Base-by-base conservation (phyloP, 2,113 vertebrate genomes). In the Chunga burmeisteri region DNA sequence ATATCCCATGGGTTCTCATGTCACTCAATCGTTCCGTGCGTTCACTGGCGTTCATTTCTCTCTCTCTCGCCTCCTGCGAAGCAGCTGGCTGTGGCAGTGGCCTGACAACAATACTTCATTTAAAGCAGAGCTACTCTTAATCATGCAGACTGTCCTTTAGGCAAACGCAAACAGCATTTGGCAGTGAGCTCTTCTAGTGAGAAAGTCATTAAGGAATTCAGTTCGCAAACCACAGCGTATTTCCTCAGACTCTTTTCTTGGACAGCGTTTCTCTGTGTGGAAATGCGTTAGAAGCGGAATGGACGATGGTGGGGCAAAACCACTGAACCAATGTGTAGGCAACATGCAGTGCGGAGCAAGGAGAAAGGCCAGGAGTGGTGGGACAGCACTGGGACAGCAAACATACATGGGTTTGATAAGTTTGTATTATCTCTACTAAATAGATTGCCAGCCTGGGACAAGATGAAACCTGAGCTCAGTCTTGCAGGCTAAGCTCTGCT, bases 191-290 rank as follows among this genome's bases (percentile, higher is more conserved):
- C 67, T 84, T 84, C 88, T 92, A 94, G 88, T 93, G 88, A 96
- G 92, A 83, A 95, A 93, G 90, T 92, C 80, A 81, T 97, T 95
- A 96, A 93, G 82, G 95, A 94, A 93, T 88, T 95, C 88, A 67
- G 75, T 61, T 84, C 93, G 90, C 90, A 94, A 93, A 92, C 75
- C 94, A 81, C 90, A 70, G 61, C 0, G 26, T 88, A 63, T 90
- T 94, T 95, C 86, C 80, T 96, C 92, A 93, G 92, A 81, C 55
- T 55, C 93, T 62, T 88, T 95, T 95, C 72, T 87, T 94, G 83
- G 93, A 93, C 65, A 52, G 61, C 2, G 1, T 92, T 88, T 46
- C 86, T 79, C 21, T 62, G 34, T 63, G 58, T 77, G 49, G 46
- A 74, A 88, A 68, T 29, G 72, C 1, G 0, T 44, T 86, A 75